phyloP scores from a whole-genome alignment of 2,113 vertebrate species.

The Cochlearius cochlearius region DNA sequence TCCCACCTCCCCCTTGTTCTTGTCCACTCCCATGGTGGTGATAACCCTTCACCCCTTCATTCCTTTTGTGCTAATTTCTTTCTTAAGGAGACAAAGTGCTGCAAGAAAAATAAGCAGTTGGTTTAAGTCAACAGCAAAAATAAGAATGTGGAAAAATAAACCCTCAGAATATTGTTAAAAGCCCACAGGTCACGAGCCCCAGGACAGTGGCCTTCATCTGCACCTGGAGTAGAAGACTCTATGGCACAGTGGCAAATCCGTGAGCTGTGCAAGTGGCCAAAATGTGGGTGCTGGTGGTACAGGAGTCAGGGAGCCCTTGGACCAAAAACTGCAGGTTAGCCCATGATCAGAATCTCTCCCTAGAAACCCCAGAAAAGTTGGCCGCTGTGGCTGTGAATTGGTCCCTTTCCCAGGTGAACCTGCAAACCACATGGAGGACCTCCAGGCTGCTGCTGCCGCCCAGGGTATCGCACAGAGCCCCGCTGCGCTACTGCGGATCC shows the following conservation, averaged over 20 bases:
- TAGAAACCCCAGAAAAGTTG: not conserved
- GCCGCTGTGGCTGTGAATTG: not conserved
- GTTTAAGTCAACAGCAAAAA: not conserved
- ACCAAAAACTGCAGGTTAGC: not conserved
- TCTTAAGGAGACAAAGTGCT: not conserved
- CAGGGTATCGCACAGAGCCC: not conserved
- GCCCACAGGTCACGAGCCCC: not conserved
- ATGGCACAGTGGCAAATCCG: not conserved
- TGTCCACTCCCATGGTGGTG: not conserved
- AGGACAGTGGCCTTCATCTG: not conserved
- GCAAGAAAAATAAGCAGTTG: not conserved
- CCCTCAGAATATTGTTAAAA: not conserved
- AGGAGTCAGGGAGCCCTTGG: not conserved
- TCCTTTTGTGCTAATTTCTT: constrained; percentile 1
- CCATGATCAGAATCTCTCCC: not conserved
- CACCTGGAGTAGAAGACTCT: not conserved
- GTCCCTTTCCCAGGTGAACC: not conserved
- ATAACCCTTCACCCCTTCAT: not conserved
- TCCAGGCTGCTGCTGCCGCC: not conserved
- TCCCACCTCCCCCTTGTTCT: not conserved
- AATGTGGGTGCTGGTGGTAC: not conserved
- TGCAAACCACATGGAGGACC: not conserved
- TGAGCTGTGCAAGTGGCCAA: not conserved
- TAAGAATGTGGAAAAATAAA: not conserved
- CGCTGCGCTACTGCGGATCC: not conserved